These are phyloP conservation scores for Sarcophaga rosellei DNA, from an alignment of 2,888 invertebrate species.

Conservation along the genomic window DNA sequence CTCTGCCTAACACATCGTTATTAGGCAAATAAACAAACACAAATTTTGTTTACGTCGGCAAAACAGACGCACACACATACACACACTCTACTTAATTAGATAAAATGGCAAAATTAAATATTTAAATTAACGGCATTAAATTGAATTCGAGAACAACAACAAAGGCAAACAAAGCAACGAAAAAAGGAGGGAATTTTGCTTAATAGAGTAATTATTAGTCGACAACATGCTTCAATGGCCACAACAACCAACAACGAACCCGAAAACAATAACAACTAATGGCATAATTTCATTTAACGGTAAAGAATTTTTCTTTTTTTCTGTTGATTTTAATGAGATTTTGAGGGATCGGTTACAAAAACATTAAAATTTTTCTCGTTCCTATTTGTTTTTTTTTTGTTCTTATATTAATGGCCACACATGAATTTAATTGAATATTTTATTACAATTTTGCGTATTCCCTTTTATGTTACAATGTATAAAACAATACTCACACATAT, in stretches of 20 bases:
- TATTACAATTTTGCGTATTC: no score
- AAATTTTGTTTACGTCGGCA: background rate
- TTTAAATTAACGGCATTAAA: constrained; percentile 18
- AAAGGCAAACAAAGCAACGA: no score
- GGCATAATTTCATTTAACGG: no score
- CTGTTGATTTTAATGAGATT: background rate
- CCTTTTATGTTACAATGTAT: no score
- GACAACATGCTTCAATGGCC: background rate
- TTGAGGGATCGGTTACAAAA: background rate
- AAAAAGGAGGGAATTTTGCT: background rate
- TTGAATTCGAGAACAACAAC: background rate
- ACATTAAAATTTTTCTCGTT: background rate
- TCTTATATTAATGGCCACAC: no score
- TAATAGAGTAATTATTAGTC: background rate
- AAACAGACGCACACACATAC: no score
- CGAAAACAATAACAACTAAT: no score
- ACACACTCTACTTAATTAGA: background rate
- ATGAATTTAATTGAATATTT: background rate
- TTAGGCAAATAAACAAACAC: background rate
- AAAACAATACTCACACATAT: background rate
- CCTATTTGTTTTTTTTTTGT: background rate
- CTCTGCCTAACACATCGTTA: background rate
- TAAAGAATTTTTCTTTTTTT: no score
- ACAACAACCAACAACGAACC: background rate
- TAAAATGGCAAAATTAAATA: constrained; percentile 5